phyloP scores from a whole-genome alignment of 2,888 invertebrate species.

The Alloscopus bannaensis region DNA sequence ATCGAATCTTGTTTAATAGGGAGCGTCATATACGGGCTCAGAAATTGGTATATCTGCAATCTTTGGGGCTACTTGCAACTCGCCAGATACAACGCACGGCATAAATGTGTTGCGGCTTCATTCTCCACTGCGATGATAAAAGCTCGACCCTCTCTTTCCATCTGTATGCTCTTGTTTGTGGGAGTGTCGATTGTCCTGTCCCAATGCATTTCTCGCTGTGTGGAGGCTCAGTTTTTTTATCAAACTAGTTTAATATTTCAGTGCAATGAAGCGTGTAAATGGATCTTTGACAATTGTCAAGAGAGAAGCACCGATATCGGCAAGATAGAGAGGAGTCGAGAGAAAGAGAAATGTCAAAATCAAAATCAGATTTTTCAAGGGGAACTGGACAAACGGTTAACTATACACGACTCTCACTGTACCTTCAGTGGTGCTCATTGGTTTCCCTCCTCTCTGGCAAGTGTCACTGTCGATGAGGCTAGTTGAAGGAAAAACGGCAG shows the following conservation, averaged over 20 bases:
- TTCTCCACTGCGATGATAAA: too few relatives aligned
- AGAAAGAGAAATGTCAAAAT: conserved; percentile 11
- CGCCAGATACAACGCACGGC: too few relatives aligned
- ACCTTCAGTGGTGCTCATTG: conserved; percentile 12
- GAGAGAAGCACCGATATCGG: conserved; percentile 7
- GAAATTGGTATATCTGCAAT: too few relatives aligned
- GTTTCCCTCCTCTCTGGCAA: not conserved
- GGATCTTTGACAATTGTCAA: conserved; percentile 35
- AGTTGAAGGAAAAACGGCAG: conserved; percentile 37
- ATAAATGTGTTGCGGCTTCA: too few relatives aligned
- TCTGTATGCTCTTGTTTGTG: too few relatives aligned
- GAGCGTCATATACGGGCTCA: too few relatives aligned
- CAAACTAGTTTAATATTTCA: conserved; percentile 49
- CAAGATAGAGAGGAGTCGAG: conserved; percentile 6
- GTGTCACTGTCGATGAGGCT: conserved; percentile 14
- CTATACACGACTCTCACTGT: not conserved
- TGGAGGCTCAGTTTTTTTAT: too few relatives aligned
- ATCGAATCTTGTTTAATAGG: too few relatives aligned
- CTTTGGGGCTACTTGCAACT: too few relatives aligned
- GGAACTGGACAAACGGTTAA: conserved; percentile 40
- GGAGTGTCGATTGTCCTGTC: too few relatives aligned
- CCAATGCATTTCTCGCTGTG: too few relatives aligned
- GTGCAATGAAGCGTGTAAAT: conserved; percentile 45
- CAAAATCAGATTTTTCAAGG: conserved; percentile 55
- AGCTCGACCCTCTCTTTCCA: too few relatives aligned